Evolutionary conservation across 2,113 vertebrate genomes (phyloP).

Genomic region (Callopanchax toddi): DNA sequence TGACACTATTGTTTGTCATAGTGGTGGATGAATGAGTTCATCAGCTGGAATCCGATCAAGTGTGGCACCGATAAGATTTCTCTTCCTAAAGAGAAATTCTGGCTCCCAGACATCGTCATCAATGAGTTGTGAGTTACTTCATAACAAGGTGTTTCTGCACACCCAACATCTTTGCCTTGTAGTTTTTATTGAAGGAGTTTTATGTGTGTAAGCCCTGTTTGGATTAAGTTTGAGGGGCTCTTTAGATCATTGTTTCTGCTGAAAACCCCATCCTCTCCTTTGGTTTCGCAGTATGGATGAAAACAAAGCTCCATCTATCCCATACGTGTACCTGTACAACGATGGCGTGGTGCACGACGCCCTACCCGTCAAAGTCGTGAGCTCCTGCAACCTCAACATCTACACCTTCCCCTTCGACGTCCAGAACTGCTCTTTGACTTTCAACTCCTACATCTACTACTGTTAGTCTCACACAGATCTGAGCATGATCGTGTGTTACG

Average conservation of each 20-base stretch:
- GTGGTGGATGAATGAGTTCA: conserved; percentile 71
- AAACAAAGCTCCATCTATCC: conserved; percentile 68
- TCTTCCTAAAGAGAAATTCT: conserved; percentile 68
- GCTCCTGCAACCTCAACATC: conserved; percentile 78
- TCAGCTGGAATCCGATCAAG: conserved; percentile 71
- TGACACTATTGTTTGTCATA: conserved; percentile 33
- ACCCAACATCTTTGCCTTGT: no score
- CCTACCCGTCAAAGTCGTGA: conserved; percentile 66
- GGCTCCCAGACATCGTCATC: conserved; percentile 79
- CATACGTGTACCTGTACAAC: conserved; percentile 57
- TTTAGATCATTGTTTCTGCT: neutral
- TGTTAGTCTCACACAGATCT: conserved; percentile 44
- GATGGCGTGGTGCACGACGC: conserved; percentile 37
- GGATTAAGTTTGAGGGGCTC: no score
- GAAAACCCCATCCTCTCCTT: neutral
- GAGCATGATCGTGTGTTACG: neutral
- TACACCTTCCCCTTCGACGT: conserved; percentile 80
- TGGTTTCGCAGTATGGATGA: conserved; percentile 69
- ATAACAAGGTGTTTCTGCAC: no score
- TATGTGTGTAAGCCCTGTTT: no score
- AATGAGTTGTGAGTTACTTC: conserved; percentile 76
- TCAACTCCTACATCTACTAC: conserved; percentile 68
- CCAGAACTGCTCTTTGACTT: conserved; percentile 77
- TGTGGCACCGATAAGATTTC: conserved; percentile 64
- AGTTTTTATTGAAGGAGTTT: no score